A percentile compares a stretch with the other conserved stretches of the same genome.
These are phyloP conservation scores for Mirza zaza DNA, from an alignment of 2,113 vertebrate species.

Conservation along the genomic window DNA sequence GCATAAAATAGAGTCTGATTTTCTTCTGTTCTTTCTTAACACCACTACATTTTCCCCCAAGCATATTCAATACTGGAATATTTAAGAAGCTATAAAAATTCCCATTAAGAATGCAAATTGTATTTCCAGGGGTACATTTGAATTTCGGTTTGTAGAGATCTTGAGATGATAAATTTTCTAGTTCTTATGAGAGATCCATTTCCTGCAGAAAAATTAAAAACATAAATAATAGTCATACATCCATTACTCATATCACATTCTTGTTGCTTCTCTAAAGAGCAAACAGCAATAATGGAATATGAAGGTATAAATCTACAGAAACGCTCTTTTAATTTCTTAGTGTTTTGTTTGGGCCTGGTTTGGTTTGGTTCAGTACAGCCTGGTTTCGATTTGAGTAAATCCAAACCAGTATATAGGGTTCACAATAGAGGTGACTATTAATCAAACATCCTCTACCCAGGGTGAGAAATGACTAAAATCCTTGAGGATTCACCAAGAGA, in stretches of 20 bases:
- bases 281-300: not conserved
- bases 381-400: not conserved
- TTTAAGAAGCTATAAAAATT: constrained; percentile 54
- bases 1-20: not conserved
- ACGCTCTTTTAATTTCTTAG: not conserved
- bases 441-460: not conserved
- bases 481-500: not conserved
- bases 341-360: not conserved
- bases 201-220: constrained; percentile 50
- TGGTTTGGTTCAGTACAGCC: not conserved
- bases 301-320: not conserved
- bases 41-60: not conserved
- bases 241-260: not conserved
- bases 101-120: constrained; percentile 48
- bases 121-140: not conserved
- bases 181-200: constrained; percentile 9
- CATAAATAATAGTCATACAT: not conserved
- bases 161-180: constrained; percentile 11
- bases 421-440: not conserved
- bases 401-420: not conserved
- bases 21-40: not conserved
- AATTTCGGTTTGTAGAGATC: constrained; percentile 59
- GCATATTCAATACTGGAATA: not conserved
- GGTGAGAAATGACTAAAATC: not conserved
- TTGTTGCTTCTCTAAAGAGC: not conserved